Conservation (phyloP, 2,888 invertebrate species). For the Epinotia nisella region DNA sequence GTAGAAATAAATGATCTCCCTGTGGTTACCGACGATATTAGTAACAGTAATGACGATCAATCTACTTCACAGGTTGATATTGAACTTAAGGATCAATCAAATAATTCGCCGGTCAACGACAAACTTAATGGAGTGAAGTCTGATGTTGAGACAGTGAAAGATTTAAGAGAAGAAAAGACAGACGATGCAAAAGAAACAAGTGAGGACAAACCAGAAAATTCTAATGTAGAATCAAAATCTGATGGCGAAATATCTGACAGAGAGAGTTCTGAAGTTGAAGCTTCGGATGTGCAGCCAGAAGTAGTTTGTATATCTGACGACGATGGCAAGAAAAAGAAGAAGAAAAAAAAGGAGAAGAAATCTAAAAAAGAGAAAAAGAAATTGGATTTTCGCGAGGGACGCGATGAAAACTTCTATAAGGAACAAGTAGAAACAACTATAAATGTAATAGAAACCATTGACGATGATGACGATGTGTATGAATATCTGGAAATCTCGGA, state of each 20-base stretch:
- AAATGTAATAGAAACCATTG: constrained; percentile 22
- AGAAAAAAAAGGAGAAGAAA: constrained; percentile 76
- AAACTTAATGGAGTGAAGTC: constrained; percentile 42
- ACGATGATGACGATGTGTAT: constrained; percentile 58
- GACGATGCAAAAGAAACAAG: background rate
- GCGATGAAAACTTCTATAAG: constrained; percentile 70
- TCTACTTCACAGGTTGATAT: constrained; percentile 35
- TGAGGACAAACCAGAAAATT: background rate
- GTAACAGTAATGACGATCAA: constrained; percentile 20
- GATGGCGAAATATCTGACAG: constrained; percentile 70
- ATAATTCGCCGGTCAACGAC: constrained; percentile 34
- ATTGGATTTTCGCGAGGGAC: constrained; percentile 70
- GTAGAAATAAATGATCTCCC: constrained; percentile 45
- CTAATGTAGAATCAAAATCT: constrained; percentile 48
- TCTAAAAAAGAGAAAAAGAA: constrained; percentile 66
- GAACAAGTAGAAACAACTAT: constrained; percentile 46
- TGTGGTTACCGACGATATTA: constrained; percentile 18
- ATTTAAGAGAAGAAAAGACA: constrained; percentile 4
- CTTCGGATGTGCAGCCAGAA: constrained; percentile 70
- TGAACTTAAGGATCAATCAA: constrained; percentile 40
- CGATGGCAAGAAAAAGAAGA: constrained; percentile 65
- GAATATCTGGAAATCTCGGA: constrained; percentile 75
- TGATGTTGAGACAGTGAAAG: background rate
- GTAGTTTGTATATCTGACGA: constrained; percentile 83
- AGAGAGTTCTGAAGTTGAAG: constrained; percentile 71